phyloP scores from a whole-genome alignment of 1,140 invertebrate species.

The Drosophila baimaii region DNA sequence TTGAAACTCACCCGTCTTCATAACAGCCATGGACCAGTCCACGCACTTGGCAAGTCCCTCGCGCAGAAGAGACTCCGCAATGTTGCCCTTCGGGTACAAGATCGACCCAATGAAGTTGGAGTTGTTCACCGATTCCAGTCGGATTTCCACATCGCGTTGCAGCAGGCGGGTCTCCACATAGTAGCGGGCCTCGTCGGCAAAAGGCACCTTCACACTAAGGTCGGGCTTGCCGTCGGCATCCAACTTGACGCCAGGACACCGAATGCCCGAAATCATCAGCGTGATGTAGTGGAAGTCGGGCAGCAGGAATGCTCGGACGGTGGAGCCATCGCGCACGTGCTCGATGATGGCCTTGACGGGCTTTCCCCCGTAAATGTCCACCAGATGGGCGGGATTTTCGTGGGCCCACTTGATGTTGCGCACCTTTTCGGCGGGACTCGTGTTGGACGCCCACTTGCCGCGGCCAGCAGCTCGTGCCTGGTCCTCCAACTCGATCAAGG shows the following conservation, averaged over 20 bases:
- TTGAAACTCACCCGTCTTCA: conserved; percentile 87
- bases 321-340: conserved; percentile 98
- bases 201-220: conserved; percentile 84
- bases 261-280: conserved; percentile 96
- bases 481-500: conserved; percentile 95
- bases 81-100: conserved; percentile 96
- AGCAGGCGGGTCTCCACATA: conserved; percentile 96
- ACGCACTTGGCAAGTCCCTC: conserved; percentile 98
- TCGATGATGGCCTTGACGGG: conserved; percentile 95
- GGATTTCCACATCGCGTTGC: conserved; percentile 96
- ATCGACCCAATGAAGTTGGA: conserved; percentile 98
- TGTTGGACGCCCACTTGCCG: conserved; percentile 91
- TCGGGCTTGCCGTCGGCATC: conserved; percentile 88
- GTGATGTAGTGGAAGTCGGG: conserved; percentile 93
- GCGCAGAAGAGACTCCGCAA: conserved; percentile 95
- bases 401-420: conserved; percentile 94
- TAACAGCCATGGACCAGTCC: conserved; percentile 97
- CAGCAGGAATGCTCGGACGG: conserved; percentile 94
- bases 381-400: conserved; percentile 92
- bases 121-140: conserved; percentile 95
- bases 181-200: conserved; percentile 88
- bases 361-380: conserved; percentile 92
- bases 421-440: conserved; percentile 87
- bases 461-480: conserved; percentile 93
- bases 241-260: conserved; percentile 91